Evolutionary conservation across 2,888 invertebrate species (phyloP).

Genomic region (Petrolisthes manimaculis): DNA sequence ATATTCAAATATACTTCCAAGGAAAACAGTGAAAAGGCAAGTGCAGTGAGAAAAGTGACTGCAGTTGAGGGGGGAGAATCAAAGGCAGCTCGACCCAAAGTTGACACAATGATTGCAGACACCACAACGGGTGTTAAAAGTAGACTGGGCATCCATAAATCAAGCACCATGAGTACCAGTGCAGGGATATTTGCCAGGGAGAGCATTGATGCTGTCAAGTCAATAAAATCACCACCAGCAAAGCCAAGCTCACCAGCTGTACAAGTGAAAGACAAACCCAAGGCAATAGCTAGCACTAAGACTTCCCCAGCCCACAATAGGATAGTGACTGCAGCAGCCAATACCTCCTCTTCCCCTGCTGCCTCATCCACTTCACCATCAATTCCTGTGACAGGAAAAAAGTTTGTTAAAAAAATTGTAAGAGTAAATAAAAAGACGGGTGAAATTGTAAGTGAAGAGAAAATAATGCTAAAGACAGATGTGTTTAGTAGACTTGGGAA

Average conservation of each 20-base stretch:
- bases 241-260: not conserved
- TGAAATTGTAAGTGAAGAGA: constrained; percentile 62
- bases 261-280: constrained; percentile 16
- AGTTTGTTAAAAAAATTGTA: constrained; percentile 58
- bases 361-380: not conserved
- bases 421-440: constrained; percentile 63
- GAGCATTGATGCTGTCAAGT: constrained; percentile 11
- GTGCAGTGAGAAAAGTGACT: constrained; percentile 35
- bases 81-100: not conserved
- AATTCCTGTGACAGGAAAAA: constrained; percentile 31
- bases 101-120: constrained; percentile 42
- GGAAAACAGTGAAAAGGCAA: constrained; percentile 45
- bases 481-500: constrained; percentile 63
- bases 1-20: constrained; percentile 62
- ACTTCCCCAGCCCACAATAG: not conserved
- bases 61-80: not conserved
- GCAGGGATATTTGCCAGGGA: constrained; percentile 65
- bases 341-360: constrained; percentile 30
- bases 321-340: constrained; percentile 29
- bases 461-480: constrained; percentile 44
- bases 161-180: constrained; percentile 28
- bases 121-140: constrained; percentile 58
- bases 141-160: constrained; percentile 34
- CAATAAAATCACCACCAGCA: constrained; percentile 3
- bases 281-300: not conserved